Evolutionary conservation across 2,113 vertebrate species (phyloP), one percentile per base, ranked within the genome.

Genomic region (Gavia stellata): DNA sequence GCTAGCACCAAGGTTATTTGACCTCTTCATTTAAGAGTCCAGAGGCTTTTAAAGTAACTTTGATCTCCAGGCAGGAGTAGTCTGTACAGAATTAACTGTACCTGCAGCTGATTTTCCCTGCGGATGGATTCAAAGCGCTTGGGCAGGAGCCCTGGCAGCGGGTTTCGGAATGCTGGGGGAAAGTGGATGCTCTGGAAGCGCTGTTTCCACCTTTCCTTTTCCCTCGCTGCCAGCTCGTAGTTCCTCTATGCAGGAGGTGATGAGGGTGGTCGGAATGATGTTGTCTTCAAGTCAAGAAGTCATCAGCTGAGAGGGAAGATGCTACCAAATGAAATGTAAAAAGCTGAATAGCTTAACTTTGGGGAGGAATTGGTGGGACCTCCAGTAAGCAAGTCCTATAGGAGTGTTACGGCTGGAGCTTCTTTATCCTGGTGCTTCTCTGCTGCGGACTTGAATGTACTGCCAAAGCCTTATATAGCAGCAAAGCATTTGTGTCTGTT

Each of bases 101-200:
- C 28, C 70, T 36, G 47, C 88, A 38, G 66, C 34, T 86, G 68
- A 28, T 67, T 81, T 31, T 33, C 23, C 56, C 26, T 29, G 31
- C 4, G 7, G 36, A 40, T 1, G 15, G 42, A 61, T 88, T 78
- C 38, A 21, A 12, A 80, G 52, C 2, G 4, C 9, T 45, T 2
- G n/a, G 12, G 4, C 55, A 9, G 80, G 28, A 44, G 45, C 28
- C 28, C 36, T 49, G 15, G 84, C 49, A 40, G 36, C 0, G 0
- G 33, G 3, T 16, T 86, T 63, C 0, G 5, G 36, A 79, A 24
- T 84, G 72, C 56, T 53, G 53, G 1, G 3, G 49, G 29, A n/a
- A 45, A 21, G 63, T n/a, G 13, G n/a, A 47, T 87, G 80, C 45
- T 70, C 55, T 80, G 38, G 56, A 80, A 77, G 58, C 0, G 0